Conservation (phyloP, 1,140 invertebrate genomes). For the Hylaeus anthracinus region DNA sequence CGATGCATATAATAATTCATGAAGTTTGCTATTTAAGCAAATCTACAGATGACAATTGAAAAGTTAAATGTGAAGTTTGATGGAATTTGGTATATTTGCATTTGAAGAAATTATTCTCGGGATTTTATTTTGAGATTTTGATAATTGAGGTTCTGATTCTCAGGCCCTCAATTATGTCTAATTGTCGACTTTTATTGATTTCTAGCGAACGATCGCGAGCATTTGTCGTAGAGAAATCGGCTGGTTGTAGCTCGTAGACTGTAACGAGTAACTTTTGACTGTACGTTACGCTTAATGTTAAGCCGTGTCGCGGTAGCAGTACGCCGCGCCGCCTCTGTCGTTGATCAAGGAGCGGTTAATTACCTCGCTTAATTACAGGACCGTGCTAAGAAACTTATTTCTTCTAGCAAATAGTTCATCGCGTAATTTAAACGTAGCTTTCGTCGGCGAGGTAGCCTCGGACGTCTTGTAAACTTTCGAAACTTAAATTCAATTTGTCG, state of each 20-base stretch:
- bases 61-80: too few species aligned
- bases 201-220: background rate
- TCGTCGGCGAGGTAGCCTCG: background rate
- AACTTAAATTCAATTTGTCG: conserved; percentile 1
- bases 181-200: background rate
- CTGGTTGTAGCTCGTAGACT: too few species aligned
- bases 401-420: conserved; percentile 21
- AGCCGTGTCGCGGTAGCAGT: conserved; percentile 4
- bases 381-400: conserved; percentile 34
- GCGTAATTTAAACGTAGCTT: conserved; percentile 15
- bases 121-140: too few species aligned
- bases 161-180: too few species aligned
- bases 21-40: too few species aligned
- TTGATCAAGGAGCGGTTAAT: conserved; percentile 48
- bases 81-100: too few species aligned
- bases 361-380: conserved; percentile 47
- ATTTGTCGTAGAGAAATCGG: background rate
- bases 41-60: too few species aligned
- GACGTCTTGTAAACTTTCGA: background rate
- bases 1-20: too few species aligned
- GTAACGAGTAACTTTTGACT: background rate
- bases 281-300: conserved; percentile 2
- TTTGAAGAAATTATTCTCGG: too few species aligned
- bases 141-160: too few species aligned
- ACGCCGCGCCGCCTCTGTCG: background rate